Evolutionary conservation across 2,888 invertebrate genomes (phyloP), one percentile per base, ranked within the genome.

Genomic region (Fragum whitleyi): DNA sequence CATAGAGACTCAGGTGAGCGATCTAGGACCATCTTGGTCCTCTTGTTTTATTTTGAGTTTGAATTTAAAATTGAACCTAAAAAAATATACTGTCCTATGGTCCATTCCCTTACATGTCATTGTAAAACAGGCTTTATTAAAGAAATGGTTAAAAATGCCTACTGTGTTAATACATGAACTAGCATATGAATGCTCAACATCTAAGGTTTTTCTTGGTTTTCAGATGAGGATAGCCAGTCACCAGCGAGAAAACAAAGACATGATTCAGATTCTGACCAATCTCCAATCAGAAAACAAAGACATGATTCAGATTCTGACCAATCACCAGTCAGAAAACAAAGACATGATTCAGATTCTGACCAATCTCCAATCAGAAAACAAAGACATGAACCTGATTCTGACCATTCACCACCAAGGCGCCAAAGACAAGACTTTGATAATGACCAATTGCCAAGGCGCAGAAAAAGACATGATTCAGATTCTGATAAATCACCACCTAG

Each of bases 401-500:
- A 94, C 85, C 83, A 92, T 59, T 92, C 93, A 67, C 91, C 92
- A 51, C 82, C 80, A 1, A 84, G 88, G 72, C 87, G 72, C 91
- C 87, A 75, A 73, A 76, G 77, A 79, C 69, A 81, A 57, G 77
- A 85, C 53, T 82, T 84, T 57, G 83, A 83, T 77, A 79, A 78
- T 69, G 81, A 81, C 67, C 72, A 92, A 42, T 92, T 92, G 59
- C 90, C 91, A 23, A 86, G 81, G 62, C 91, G 90, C 81, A 19
- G 68, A 59, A 55, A 78, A 29, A 72, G 81, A 96, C 96, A 93
- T 96, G 96, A 92, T 97, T 97, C 89, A 80, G 90, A 88, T 77
- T 89, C 89, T 29, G 90, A 91, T 70, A 76, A 87, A 26, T 92
- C 91, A 61, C 92, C 88, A 42, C 88, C 86, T 32, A 87, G 90